Base-by-base conservation (phyloP, 2,888 invertebrate genomes). In the Anthrax anthrax region DNA sequence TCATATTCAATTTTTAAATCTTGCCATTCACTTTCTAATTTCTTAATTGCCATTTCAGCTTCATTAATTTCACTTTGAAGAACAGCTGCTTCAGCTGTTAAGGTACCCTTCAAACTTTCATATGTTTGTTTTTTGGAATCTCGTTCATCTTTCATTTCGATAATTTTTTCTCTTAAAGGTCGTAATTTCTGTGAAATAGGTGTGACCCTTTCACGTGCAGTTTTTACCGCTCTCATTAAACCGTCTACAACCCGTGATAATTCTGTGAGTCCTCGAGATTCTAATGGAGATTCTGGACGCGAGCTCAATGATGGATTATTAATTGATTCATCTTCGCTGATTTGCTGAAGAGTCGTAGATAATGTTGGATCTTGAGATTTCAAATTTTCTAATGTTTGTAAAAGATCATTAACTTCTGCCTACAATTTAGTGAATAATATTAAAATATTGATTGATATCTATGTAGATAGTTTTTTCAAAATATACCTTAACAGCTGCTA, bases 401-500 rank as follows among this genome's bases (percentile, higher is more conserved):
- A 73, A 38, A 89, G 68, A 38, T 88, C 78, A 12, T 84, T 84
- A 32, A 76, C 74, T 66, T 91, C 90, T 1, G 85, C 80, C 69
- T 74, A 27, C 27, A 32, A 32, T n/a, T n/a, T n/a, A n/a, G n/a
- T 39, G 16, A 13, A 42, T 16, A 10, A 32, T 32, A 32, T 17
- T 13, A 29, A 17, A 16, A 34, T 27, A 29, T 18, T 29, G 8
- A 45, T 40, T 27, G 18, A 27, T 2, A n/a, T n/a, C 5, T 23
- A 27, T 18, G n/a, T 43, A 29, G 3, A 41, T 12, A 23, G n/a
- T 14, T 23, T 8, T 23, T 9, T 29, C 1, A 42, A 14, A 19
- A 16, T 5, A 8, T 58, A 72, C 73, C 67, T 80, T 78, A 47
- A 86, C 69, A 43, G 81, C 80, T 9, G 84, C 78, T 54, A 88